Base-by-base conservation (phyloP, 1,140 invertebrate species). In the Drosophila kohkoa region DNA sequence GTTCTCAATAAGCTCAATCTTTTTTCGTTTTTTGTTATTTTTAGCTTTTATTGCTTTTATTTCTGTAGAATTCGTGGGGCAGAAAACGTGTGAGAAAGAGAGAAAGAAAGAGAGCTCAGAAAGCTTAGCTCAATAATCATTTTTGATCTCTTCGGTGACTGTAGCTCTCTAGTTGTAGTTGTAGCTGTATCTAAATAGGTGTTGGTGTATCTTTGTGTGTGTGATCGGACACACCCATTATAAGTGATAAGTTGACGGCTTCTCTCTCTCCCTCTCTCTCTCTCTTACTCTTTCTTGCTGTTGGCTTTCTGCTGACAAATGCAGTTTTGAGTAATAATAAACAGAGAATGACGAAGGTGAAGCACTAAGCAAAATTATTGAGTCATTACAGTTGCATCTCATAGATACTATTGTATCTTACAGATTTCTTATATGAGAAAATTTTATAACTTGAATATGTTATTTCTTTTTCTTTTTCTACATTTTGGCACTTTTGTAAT, bases 161-260 rank as follows among this genome's bases (percentile, higher is more conserved):
- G 15, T 63, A 51, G 38, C 45, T 52, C 35, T 46, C 28, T 54
- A 32, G 8, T 3, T 51, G 54, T 20, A 13, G 5, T 10, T 46
- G 49, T 45, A 30, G 32, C 52, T 46, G 16, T 46, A 6, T 59
- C 30, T 41, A 8, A 38, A 38, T 38, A 38, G 35, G 7, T 38
- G 35, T 16, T 15, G 28, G 13, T 59, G 15, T 38, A n/a, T 32
- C 8, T 35, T 25, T 46, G 25, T 20, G 3, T 54, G 51, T 54
- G 6, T 35, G 28, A 15, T 28, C 30, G 49, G 69, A 55, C 69
- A 71, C 69, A 65, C 69, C 69, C 69, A 32, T 30, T 46, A 64
- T 46, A 64, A 16, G 38, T 70, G 68, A 70, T 38, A 60, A 68
- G 20, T 54, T 68, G 49, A 68, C 54, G 51, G 16, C 15, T 64